A percentile compares a stretch with the other conserved stretches of the same genome.
phyloP scores from a whole-genome alignment of 2,888 invertebrate species.

The Hydroisotoma schaefferi region DNA sequence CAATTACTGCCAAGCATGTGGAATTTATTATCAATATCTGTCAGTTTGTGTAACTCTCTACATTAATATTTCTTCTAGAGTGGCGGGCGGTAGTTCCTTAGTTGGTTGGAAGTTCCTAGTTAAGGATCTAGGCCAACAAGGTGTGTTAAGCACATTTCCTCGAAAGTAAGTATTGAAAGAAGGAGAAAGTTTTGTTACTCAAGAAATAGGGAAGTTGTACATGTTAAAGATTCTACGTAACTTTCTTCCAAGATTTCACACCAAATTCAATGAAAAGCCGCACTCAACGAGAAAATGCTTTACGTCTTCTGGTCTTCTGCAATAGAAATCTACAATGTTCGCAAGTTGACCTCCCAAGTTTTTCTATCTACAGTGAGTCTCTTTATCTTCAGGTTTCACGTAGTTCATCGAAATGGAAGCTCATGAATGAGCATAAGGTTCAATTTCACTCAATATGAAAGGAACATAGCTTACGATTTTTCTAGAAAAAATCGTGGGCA shows the following conservation, averaged over 20 bases:
- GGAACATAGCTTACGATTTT: too few species aligned
- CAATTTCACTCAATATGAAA: too few species aligned
- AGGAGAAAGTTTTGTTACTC: background rate
- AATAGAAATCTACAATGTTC: background rate
- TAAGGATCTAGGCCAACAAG: background rate
- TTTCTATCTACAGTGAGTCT: too few species aligned
- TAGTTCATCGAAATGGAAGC: too few species aligned
- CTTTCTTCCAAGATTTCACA: constrained; percentile 1
- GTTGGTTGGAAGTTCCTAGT: background rate
- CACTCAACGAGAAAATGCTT: background rate
- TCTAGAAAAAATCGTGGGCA: too few species aligned
- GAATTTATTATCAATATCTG: background rate
- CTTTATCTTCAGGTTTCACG: too few species aligned
- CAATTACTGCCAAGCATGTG: background rate
- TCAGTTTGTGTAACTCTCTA: background rate
- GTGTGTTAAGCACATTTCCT: background rate
- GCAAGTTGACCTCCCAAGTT: constrained; percentile 1
- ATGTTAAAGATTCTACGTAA: background rate
- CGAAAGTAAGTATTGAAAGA: background rate
- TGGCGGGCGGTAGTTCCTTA: background rate
- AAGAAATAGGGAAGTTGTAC: background rate
- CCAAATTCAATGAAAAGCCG: background rate
- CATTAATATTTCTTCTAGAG: background rate
- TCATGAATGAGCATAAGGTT: too few species aligned
- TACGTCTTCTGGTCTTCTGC: background rate